Evolutionary conservation across 2,113 vertebrate genomes (phyloP).

Genomic region (Mystacornis crossleyi): DNA sequence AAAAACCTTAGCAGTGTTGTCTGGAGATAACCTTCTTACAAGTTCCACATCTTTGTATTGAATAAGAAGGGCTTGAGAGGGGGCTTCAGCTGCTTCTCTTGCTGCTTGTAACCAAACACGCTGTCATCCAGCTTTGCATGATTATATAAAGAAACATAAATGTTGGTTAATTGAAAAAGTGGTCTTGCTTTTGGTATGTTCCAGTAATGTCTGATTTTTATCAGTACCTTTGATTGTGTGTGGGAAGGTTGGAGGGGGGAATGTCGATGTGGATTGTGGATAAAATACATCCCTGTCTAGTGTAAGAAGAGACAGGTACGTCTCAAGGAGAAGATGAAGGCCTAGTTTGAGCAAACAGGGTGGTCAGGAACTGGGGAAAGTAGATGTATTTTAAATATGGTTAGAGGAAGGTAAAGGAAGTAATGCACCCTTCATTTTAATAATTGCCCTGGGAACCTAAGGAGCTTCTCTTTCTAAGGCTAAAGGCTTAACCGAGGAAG

Average conservation of each 20-base stretch:
- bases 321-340: neutral
- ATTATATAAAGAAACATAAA: conserved; percentile 43
- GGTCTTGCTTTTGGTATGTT: conserved; percentile 57
- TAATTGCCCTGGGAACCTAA: neutral
- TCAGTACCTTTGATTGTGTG: neutral
- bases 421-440: neutral
- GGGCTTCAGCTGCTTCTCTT: conserved; percentile 53
- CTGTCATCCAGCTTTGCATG: conserved; percentile 78
- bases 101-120: conserved; percentile 15
- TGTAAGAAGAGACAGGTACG: neutral
- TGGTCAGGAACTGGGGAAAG: neutral
- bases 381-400: neutral
- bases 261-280: neutral
- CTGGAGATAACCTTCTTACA: neutral
- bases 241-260: neutral
- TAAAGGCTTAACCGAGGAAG: neutral
- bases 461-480: neutral
- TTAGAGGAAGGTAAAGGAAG: neutral
- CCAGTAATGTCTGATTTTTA: conserved; percentile 36
- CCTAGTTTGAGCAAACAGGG: neutral
- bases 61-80: conserved; percentile 73
- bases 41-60: neutral
- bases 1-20: neutral
- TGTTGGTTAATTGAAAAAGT: conserved; percentile 59
- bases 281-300: neutral